These are phyloP conservation scores for Acrocephalus arundinaceus DNA, from an alignment of 2,113 vertebrate species.

Conservation along the genomic window DNA sequence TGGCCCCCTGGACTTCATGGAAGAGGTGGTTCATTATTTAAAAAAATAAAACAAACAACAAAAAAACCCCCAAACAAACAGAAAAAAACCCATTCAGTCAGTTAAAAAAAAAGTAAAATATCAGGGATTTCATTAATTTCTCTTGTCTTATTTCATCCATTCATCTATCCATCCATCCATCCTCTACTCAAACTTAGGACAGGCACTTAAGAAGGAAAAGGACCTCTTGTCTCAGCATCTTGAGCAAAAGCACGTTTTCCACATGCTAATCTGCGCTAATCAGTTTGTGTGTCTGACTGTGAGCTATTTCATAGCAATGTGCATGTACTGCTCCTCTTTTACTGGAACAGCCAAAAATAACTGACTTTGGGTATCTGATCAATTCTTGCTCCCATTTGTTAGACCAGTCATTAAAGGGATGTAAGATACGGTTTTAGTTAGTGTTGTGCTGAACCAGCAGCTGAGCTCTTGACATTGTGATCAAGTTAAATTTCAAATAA, in stretches of 20 bases:
- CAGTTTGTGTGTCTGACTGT: background rate
- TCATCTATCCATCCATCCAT: background rate
- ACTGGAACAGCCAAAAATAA: background rate
- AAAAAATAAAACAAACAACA: background rate
- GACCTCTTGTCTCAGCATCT: background rate
- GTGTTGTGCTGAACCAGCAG: conserved; percentile 18
- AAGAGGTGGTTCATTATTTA: background rate
- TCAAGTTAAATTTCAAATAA: background rate
- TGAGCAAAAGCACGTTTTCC: background rate
- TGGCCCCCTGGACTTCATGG: background rate
- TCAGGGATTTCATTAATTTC: background rate
- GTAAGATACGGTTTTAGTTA: conserved; percentile 20
- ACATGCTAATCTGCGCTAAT: background rate
- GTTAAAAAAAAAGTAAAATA: background rate
- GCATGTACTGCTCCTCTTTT: background rate
- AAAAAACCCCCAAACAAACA: background rate
- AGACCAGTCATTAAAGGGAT: background rate
- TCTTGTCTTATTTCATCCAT: background rate
- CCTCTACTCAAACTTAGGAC: background rate
- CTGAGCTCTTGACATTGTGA: background rate
- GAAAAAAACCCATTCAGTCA: background rate
- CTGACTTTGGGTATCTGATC: background rate
- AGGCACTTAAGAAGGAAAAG: background rate
- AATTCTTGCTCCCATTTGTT: background rate
- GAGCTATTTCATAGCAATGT: background rate